Percentiles rank a stretch among this genome's conserved stretches.
Evolutionary conservation across 2,113 vertebrate species (phyloP).

Genomic region (Sturnus vulgaris): DNA sequence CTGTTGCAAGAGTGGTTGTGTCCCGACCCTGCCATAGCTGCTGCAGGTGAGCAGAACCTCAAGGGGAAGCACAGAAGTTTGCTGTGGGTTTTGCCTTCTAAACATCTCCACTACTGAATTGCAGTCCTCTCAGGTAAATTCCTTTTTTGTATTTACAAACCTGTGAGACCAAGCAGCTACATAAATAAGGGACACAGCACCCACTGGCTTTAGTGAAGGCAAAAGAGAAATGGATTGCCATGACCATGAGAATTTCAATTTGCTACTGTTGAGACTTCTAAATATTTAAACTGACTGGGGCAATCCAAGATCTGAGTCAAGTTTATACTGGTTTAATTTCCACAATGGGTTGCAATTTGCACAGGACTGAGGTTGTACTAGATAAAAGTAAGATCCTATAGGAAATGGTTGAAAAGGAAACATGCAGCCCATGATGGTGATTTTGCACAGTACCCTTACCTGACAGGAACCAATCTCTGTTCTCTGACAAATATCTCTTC

Average conservation of each 20-base stretch:
- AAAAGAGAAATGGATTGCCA: not conserved
- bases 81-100: not conserved
- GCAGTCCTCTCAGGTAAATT: not conserved
- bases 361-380: not conserved
- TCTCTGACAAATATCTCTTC: not conserved
- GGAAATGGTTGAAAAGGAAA: not conserved
- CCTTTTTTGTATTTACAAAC: not conserved
- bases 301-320: not conserved
- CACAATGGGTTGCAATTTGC: not conserved
- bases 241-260: not conserved
- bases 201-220: not conserved
- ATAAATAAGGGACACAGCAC: not conserved
- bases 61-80: not conserved
- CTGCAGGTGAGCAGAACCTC: fast-evolving
- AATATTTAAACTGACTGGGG: not conserved
- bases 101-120: not conserved
- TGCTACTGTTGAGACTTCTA: not conserved
- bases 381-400: not conserved
- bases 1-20: not conserved
- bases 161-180: not conserved
- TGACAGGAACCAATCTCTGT: not conserved
- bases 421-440: not conserved
- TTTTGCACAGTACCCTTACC: not conserved
- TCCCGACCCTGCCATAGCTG: not conserved
- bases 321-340: not conserved